Evolutionary conservation across 2,113 vertebrate genomes (phyloP), one percentile per base, ranked within the genome.

Genomic region (Morone chrysops): DNA sequence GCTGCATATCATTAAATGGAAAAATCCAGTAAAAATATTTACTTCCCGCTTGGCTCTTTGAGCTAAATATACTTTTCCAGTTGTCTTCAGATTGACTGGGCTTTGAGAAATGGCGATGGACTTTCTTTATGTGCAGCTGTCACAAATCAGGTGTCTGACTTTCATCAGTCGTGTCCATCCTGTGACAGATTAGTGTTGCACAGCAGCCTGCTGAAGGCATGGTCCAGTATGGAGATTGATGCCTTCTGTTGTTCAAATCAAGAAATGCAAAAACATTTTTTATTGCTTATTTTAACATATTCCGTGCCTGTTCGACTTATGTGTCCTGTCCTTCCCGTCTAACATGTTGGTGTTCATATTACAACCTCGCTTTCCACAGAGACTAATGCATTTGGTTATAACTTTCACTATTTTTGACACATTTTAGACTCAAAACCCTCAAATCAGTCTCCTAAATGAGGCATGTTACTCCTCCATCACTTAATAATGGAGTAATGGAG

Each of bases 1-100:
- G 94, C 89, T 92, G 86, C 81, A 70, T 85, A 86, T 92, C 87
- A 87, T 92, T 92, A 94, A 87, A 94, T 57, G 80, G 78, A 88
- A 89, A 88, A 84, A 82, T 71, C 63, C 82, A 90, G 79, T 85
- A 82, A 90, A 93, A 92, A 91, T 82, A 92, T 90, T 85, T 75
- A 82, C 82, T 83, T 84, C 80, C 86, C 54, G 66, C 67, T 87
- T 65, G 0, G 72, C 81, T 76, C 90, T 92, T 89, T 92, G 84
- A 87, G 90, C 82, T 89, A 86, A 85, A 91, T 80, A 91, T 88
- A 87, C 70, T 62, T 72, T 43, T 53, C 68, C 69, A 69, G 75
- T 85, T 70, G 79, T 87, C 31, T n/a, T 68, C 9, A 18, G 57
- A 83, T 40, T 82, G 89, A 93, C 83, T 78, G 50, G 63, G 45